Percentiles rank a stretch among this genome's conserved stretches.
phyloP scores from a whole-genome alignment of 2,888 invertebrate species.

The Cerastis rubricosa region DNA sequence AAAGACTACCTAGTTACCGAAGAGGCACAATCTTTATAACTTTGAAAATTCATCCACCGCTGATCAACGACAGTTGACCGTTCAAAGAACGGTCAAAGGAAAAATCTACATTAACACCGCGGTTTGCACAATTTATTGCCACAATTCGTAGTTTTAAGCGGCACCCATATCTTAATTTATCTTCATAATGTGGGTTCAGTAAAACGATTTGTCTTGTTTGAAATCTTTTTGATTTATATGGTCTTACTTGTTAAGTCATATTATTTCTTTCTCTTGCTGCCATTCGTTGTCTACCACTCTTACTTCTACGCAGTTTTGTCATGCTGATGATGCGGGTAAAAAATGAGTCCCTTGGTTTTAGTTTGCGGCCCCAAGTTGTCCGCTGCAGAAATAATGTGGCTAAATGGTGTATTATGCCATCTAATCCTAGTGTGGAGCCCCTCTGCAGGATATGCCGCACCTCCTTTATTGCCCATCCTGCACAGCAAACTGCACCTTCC shows the following conservation, averaged over 20 bases:
- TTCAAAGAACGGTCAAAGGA: not conserved
- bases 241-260: not conserved
- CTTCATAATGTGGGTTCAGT: not conserved
- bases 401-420: too few relatives aligned
- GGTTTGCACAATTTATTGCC: conserved; percentile 26
- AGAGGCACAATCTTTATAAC: not conserved
- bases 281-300: not conserved
- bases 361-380: too few relatives aligned
- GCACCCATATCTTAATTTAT: not conserved
- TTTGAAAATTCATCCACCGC: not conserved
- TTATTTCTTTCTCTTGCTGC: not conserved
- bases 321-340: not conserved
- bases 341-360: too few relatives aligned
- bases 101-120: not conserved
- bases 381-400: too few relatives aligned
- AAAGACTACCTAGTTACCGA: not conserved
- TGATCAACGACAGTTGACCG: accelerated
- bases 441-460: too few relatives aligned
- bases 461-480: too few relatives aligned
- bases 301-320: not conserved
- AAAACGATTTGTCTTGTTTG: not conserved
- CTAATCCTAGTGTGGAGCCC: too few relatives aligned
- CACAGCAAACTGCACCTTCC: too few relatives aligned
- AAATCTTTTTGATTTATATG: not conserved
- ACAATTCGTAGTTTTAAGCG: not conserved